Base-by-base conservation (phyloP, 2,797 vertebrate species). In the Acanthurus lineatus region DNA sequence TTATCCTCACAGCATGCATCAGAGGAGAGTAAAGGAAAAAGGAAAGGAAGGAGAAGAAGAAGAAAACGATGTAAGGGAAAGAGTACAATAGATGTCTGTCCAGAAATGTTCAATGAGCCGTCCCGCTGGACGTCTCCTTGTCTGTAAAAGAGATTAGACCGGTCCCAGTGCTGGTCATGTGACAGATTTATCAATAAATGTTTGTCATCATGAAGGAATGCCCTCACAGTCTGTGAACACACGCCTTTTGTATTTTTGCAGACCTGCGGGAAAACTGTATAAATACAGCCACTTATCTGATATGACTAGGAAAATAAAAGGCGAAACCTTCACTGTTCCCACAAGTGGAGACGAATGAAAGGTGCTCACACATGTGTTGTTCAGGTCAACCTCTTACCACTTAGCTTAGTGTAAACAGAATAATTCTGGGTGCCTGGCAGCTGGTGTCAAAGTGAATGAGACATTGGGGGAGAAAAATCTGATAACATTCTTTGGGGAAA, bases 401-500 rank as follows among this genome's bases (percentile, higher is more conserved):
- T 67, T 53, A 69, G 86, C 88, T 87, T 87, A 91, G 85, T 77
- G 82, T 85, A 91, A 92, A 89, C 74, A 93, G 51, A 81, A 76
- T 78, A 68, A 81, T 69, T 91, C 77, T 80, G 57, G 65, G 67
- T 86, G 82, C 69, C 76, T 89, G 84, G 83, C 81, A 88, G 84
- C 84, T 77, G 76, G 78, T 90, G 86, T 87, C 76, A 86, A 76
- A 82, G 69, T 85, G 77, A 84, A 87, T 66, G 74, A 62, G 83
- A 84, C 74, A 67, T 80, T 64, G 75, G 66, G 68, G 69, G 67
- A 73, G 79, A 82, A 82, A 77, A 89, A 91, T 91, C 90, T 80
- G 89, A 93, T 90, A 88, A 90, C 86, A 87, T 89, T 91, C 85
- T 91, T 86, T 48, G 44, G 57, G 58, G 73, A 2, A 74, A 86